Conservation (phyloP, 2,797 vertebrate genomes). For the Simalia tracyae region DNA sequence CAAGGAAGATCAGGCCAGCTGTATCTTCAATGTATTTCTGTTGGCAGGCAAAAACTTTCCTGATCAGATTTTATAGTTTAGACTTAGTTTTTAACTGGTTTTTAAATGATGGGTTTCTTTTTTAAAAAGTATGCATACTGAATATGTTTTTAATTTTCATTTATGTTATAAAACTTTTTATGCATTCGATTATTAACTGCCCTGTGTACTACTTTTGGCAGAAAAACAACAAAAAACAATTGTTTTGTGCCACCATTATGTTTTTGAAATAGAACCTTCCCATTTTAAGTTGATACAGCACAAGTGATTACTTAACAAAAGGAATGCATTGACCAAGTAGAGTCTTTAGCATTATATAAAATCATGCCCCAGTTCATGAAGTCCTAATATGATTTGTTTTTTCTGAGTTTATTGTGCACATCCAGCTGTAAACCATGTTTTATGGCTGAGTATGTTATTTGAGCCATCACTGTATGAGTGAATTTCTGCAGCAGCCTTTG, state of each 20-base stretch:
- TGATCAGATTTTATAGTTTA: neutral
- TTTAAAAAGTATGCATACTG: neutral
- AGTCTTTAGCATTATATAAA: neutral
- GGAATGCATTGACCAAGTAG: neutral
- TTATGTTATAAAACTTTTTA: neutral
- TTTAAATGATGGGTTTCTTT: neutral
- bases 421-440: neutral
- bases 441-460: neutral
- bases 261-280: neutral
- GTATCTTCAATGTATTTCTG: no score
- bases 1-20: no score
- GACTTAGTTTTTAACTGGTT: neutral
- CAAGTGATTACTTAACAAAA: neutral
- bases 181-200: neutral
- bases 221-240: neutral
- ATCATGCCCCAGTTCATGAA: neutral
- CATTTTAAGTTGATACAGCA: neutral
- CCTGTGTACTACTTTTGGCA: neutral
- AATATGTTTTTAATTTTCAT: neutral
- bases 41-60: no score
- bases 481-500: neutral
- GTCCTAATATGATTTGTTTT: neutral
- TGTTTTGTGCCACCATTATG: neutral
- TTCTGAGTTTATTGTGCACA: neutral
- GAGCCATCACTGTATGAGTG: neutral